Evolutionary conservation across 2,113 vertebrate species (phyloP), one percentile per base, ranked within the genome.

Genomic region (Serinus canaria): DNA sequence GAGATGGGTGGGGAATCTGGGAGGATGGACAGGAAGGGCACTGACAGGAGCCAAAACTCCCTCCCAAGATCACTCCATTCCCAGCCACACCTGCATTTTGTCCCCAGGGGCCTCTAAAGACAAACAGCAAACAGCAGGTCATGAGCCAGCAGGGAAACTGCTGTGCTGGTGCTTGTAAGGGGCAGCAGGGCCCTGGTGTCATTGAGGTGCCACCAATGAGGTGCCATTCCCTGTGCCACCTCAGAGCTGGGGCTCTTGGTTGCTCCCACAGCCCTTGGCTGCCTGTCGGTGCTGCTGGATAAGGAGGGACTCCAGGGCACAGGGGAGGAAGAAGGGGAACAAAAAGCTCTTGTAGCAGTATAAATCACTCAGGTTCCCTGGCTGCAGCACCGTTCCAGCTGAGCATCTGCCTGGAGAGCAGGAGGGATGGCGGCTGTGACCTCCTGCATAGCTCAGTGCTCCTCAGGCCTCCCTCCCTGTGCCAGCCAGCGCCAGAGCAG

Each of bases 351-450:
- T 35, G 22, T 6, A 21, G 55, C 0, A 2, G 33, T 20, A 44
- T 88, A 91, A 94, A 94, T 94, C 64, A 55, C 17, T 35, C 25
- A 12, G 60, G 39, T 28, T 88, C n/a, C 0, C 0, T 39, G 41
- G 44, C 81, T 62, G 3, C 24, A 73, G 21, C 43, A 11, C 55
- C 41, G 6, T 44, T 92, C 60, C 76, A 80, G 92, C 87, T 63
- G 59, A 92, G 84, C 70, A 76, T 91, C 95, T 91, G 91, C 68
- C 88, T 74, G 64, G 3, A 46, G 92, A 87, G 63, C 83, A 46
- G 80, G 80, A 59, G 79, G 75, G 90, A 62, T 63, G 73, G n/a
- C 9, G 52, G 73, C 13, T 75, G 79, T 96, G 93, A 93, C 79
- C 92, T 91, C 72, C 87, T 89, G 30, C 93, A 89, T 13, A 75